These are phyloP conservation scores for Butorides virescens DNA, from an alignment of 2,113 vertebrate genomes.

Conservation along the genomic window DNA sequence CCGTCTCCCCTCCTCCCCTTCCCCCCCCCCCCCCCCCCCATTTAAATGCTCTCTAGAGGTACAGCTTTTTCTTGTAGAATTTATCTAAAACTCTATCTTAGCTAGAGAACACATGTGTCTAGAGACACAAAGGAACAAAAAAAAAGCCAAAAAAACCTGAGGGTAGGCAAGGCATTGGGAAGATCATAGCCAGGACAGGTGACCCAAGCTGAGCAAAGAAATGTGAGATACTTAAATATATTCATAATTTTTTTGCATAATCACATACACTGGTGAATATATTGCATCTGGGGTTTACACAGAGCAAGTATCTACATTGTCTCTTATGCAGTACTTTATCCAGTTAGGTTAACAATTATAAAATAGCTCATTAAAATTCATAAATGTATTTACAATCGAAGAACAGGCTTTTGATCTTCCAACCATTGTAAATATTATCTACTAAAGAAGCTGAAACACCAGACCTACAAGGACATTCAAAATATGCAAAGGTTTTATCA, in stretches of 20 bases:
- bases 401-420: background rate
- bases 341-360: background rate
- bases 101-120: background rate
- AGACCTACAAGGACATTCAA: background rate
- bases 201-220: background rate
- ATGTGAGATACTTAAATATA: background rate
- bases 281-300: background rate
- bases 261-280: background rate
- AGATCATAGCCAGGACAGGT: too few relatives aligned
- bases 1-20: too few relatives aligned
- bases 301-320: background rate
- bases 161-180: too few relatives aligned
- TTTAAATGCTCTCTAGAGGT: background rate
- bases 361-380: slow-evolving; percentile 7
- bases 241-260: background rate
- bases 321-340: background rate
- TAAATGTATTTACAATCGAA: background rate
- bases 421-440: background rate
- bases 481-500: background rate
- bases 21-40: too few relatives aligned
- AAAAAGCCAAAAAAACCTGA: background rate
- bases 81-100: background rate
- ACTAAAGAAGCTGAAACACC: background rate
- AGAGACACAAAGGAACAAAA: background rate
- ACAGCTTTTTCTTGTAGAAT: background rate